Conservation (phyloP, 2,797 vertebrate species). For the Sebastiscus tertius region DNA sequence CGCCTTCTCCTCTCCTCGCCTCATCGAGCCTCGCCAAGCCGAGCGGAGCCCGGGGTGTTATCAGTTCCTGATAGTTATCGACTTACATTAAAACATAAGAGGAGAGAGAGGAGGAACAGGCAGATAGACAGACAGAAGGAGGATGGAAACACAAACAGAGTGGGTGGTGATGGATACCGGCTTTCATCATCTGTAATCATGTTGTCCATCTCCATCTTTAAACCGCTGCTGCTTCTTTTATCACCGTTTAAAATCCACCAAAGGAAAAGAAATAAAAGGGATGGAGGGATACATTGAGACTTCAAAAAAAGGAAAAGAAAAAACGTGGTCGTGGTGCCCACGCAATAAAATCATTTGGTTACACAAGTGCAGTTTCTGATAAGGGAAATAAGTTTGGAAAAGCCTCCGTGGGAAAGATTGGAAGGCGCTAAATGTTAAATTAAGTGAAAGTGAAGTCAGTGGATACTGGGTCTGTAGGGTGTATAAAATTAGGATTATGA, state of each 20-base stretch:
- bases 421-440: constrained; percentile 53
- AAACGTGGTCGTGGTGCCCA: constrained; percentile 14
- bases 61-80: constrained; percentile 75
- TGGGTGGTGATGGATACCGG: constrained; percentile 71
- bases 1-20: constrained; percentile 44
- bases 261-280: constrained; percentile 52
- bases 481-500: constrained; percentile 54
- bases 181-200: constrained; percentile 77
- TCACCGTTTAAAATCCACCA: constrained; percentile 63
- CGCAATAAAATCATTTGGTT: constrained; percentile 64
- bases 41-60: constrained; percentile 61
- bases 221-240: constrained; percentile 61
- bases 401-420: constrained; percentile 45
- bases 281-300: constrained; percentile 32
- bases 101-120: constrained; percentile 39
- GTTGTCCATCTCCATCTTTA: constrained; percentile 74
- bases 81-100: constrained; percentile 78
- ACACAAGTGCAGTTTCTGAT: constrained; percentile 58
- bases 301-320: constrained; percentile 20
- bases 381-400: constrained; percentile 59
- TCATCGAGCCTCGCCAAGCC: constrained; percentile 56
- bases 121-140: constrained; percentile 50
- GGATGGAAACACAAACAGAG: constrained; percentile 68
- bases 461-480: constrained; percentile 35
- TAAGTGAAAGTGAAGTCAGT: constrained; percentile 48